These are phyloP conservation scores for Hirtodrosophila confusa DNA, from an alignment of 2,888 invertebrate genomes.

Conservation along the genomic window DNA sequence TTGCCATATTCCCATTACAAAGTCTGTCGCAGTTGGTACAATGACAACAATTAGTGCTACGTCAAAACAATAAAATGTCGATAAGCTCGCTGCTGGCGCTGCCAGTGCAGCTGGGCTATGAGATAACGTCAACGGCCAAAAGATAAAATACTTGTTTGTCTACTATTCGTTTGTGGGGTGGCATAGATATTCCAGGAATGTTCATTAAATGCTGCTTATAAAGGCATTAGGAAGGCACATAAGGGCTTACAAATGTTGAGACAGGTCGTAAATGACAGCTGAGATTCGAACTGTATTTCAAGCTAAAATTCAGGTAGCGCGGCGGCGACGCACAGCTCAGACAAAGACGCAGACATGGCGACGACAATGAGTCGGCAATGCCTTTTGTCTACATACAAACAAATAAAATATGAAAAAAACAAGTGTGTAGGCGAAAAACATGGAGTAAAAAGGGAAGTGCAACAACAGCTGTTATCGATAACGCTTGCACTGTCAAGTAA, in stretches of 20 bases:
- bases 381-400: conserved; percentile 39
- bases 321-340: conserved; percentile 1
- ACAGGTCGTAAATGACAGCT: conserved; percentile 55
- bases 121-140: conserved; percentile 15
- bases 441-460: conserved; percentile 37
- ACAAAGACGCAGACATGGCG: conserved; percentile 52
- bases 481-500: conserved; percentile 24
- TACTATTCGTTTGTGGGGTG: conserved; percentile 9
- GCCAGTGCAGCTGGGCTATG: conserved; percentile 8
- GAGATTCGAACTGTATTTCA: conserved; percentile 35
- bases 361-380: conserved; percentile 46
- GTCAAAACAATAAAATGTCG: conserved; percentile 31
- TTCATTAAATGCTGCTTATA: conserved; percentile 37
- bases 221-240: conserved; percentile 14
- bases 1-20: conserved; percentile 2
- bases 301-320: conserved; percentile 50
- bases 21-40: conserved; percentile 17
- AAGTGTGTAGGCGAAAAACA: conserved; percentile 21
- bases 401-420: conserved; percentile 9
- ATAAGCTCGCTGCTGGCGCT: conserved; percentile 20
- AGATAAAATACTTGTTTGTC: neutral
- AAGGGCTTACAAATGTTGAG: conserved; percentile 45
- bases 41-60: conserved; percentile 1
- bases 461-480: conserved; percentile 41
- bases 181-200: conserved; percentile 40